phyloP scores from a whole-genome alignment of 2,797 vertebrate genomes.

The Galago senegalensis region DNA sequence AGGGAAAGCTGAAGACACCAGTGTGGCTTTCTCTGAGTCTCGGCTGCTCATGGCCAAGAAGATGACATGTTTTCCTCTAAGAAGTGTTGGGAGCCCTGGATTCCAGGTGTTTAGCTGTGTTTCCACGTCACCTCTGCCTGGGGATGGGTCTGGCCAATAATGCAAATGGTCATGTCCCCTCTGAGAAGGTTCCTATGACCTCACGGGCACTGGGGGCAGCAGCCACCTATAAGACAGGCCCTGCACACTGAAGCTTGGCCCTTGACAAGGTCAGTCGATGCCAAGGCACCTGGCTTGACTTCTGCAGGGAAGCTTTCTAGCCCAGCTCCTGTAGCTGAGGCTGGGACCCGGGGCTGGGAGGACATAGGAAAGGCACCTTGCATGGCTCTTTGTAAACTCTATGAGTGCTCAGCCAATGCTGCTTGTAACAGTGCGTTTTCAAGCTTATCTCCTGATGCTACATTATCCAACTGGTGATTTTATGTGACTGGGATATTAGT shows the following conservation, averaged over 20 bases:
- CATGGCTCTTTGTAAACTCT: background rate
- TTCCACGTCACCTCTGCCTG: background rate
- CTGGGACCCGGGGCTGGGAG: background rate
- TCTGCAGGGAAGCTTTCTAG: background rate
- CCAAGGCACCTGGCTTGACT: too few relatives aligned
- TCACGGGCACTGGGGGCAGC: too few relatives aligned
- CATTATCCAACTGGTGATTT: background rate
- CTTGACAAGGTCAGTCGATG: background rate
- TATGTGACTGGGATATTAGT: background rate
- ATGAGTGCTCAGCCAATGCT: rapidly evolving
- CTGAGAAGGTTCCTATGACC: background rate
- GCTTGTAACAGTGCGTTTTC: background rate
- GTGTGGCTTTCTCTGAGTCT: background rate
- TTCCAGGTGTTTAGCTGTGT: background rate
- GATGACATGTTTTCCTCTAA: background rate
- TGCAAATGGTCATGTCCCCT: background rate
- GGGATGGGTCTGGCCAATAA: too few relatives aligned
- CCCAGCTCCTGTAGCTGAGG: too few relatives aligned
- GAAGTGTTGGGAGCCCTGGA: background rate
- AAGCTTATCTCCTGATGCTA: background rate
- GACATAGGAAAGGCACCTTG: background rate
- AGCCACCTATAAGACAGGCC: background rate
- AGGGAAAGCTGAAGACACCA: background rate
- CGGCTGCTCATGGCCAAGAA: background rate
- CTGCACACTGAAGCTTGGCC: background rate